These are phyloP conservation scores for Lepidurus packardi DNA, from an alignment of 1,140 invertebrate genomes.

Conservation along the genomic window DNA sequence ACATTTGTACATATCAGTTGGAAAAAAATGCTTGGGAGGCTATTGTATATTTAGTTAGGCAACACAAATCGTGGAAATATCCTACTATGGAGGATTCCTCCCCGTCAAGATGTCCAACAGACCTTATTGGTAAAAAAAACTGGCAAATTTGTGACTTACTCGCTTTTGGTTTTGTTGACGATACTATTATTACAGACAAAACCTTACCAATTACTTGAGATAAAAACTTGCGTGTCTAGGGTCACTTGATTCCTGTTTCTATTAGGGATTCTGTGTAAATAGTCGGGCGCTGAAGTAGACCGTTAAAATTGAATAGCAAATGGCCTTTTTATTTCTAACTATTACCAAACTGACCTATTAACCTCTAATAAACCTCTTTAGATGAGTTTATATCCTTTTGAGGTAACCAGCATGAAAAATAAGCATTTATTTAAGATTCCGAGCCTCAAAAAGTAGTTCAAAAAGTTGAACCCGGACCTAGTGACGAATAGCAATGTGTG, in stretches of 20 bases:
- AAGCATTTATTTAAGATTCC: not conserved
- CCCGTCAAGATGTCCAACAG: not conserved
- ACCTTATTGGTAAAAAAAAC: constrained; percentile 15
- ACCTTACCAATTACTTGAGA: not conserved
- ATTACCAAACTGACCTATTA: not conserved
- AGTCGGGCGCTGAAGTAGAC: constrained; percentile 20
- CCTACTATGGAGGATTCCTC: constrained; percentile 14
- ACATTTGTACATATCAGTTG: constrained; percentile 12
- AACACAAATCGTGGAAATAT: constrained; percentile 5
- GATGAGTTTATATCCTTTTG: not conserved
- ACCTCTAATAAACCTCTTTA: not conserved
- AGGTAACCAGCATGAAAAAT: not conserved
- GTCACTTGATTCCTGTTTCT: constrained; percentile 16
- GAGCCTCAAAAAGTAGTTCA: not conserved
- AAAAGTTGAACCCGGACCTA: not conserved
- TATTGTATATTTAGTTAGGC: constrained; percentile 16
- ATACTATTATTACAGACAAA: constrained; percentile 16
- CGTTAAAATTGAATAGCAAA: not conserved
- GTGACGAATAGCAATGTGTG: not conserved
- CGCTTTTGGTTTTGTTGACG: not conserved
- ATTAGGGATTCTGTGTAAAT: constrained; percentile 22
- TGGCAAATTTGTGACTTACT: constrained; percentile 3
- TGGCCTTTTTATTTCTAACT: not conserved
- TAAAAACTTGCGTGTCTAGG: not conserved
- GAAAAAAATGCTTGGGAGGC: constrained; percentile 18